Percentiles rank a stretch among this genome's conserved stretches.
phyloP scores from a whole-genome alignment of 2,888 invertebrate species.

The Drosophila ustulata region DNA sequence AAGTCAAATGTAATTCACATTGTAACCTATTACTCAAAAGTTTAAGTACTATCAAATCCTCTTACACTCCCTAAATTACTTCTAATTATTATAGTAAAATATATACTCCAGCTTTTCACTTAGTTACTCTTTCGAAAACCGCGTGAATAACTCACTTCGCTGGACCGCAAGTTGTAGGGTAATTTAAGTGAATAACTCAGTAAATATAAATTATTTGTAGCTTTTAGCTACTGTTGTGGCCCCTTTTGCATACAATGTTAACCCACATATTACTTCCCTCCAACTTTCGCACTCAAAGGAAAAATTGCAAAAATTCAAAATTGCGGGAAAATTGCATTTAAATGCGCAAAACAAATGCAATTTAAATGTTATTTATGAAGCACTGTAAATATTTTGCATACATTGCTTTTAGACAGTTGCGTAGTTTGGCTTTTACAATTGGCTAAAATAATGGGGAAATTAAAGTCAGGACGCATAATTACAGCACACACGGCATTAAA shows the following conservation, averaged over 20 bases:
- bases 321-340: conserved; percentile 28
- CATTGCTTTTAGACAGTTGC: neutral
- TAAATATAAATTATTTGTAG: conserved; percentile 26
- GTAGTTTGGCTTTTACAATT: conserved; percentile 8
- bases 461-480: conserved; percentile 13
- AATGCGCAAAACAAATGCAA: conserved; percentile 45
- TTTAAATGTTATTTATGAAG: conserved; percentile 39
- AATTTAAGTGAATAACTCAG: conserved; percentile 15
- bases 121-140: neutral
- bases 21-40: too few relatives aligned
- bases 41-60: neutral
- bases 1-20: too few relatives aligned
- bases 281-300: neutral
- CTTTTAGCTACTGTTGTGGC: conserved; percentile 36
- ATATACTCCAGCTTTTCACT: neutral
- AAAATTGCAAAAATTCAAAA: conserved; percentile 20
- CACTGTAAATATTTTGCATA: conserved; percentile 22
- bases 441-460: conserved; percentile 13
- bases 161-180: conserved; percentile 6
- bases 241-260: conserved; percentile 18
- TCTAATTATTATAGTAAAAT: neutral
- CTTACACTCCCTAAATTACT: neutral
- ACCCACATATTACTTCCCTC: neutral
- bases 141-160: conserved; percentile 5
- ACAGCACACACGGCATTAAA: conserved; percentile 29